Conservation (phyloP, 2,113 vertebrate genomes). For the Tringa solitaria region DNA sequence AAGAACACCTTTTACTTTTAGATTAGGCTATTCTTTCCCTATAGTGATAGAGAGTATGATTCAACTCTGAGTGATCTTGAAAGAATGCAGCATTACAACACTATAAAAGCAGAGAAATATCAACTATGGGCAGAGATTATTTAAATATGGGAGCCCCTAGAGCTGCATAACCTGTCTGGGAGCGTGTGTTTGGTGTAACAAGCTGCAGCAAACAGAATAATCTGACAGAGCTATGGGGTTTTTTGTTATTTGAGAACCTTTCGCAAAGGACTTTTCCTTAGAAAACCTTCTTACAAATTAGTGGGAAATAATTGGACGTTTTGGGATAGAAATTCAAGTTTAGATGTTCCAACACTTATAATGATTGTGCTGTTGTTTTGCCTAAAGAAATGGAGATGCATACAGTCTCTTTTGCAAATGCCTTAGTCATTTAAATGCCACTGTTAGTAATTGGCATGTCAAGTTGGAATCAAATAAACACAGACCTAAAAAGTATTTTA, state of each 20-base stretch:
- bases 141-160: conserved; percentile 23
- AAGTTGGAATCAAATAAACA: not conserved
- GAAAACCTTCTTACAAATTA: not conserved
- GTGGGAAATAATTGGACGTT: not conserved
- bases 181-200: not conserved
- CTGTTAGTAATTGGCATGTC: not conserved
- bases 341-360: not conserved
- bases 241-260: not conserved
- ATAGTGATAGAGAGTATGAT: not conserved
- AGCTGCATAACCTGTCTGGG: conserved; percentile 57
- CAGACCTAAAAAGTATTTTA: not conserved
- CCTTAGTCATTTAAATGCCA: conserved; percentile 5
- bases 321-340: not conserved
- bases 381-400: not conserved
- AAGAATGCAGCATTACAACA: conserved; percentile 40
- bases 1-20: conserved; percentile 15
- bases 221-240: not conserved
- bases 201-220: conserved; percentile 12
- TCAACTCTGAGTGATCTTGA: conserved; percentile 8
- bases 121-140: conserved; percentile 3
- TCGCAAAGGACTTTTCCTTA: not conserved
- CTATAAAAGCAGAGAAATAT: conserved; percentile 37
- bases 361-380: not conserved
- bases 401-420: not conserved
- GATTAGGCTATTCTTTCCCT: not conserved